phyloP scores from a whole-genome alignment of 2,113 vertebrate genomes.

The Eubucco bourcierii region DNA sequence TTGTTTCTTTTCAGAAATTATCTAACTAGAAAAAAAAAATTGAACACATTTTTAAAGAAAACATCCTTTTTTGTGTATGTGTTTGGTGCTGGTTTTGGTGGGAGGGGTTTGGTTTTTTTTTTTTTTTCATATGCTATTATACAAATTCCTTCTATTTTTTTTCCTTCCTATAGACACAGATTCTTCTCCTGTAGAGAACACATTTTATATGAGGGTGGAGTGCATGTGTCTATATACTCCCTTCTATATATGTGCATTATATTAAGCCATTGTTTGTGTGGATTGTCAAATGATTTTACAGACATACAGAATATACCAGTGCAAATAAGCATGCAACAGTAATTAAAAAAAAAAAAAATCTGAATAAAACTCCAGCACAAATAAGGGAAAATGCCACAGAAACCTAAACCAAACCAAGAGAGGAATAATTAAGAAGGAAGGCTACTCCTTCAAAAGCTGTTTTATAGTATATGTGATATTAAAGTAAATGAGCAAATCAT shows the following conservation, averaged over 20 bases:
- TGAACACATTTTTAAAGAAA: neutral
- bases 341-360: neutral
- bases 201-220: neutral
- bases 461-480: neutral
- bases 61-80: neutral
- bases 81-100: neutral
- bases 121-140: neutral
- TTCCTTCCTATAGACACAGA: neutral
- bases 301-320: neutral
- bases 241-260: neutral
- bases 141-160: neutral
- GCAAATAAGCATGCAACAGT: neutral
- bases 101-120: no score
- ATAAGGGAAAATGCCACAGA: no score
- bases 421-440: neutral
- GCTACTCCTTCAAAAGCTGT: neutral
- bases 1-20: neutral
- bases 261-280: neutral
- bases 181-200: neutral
- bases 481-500: neutral
- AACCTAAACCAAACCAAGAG: neutral
- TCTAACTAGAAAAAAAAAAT: neutral
- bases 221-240: neutral
- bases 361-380: no score
- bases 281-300: neutral